Evolutionary conservation across 2,888 invertebrate species (phyloP), one percentile per base, ranked within the genome.

Genomic region (Sphecodes monilicornis): DNA sequence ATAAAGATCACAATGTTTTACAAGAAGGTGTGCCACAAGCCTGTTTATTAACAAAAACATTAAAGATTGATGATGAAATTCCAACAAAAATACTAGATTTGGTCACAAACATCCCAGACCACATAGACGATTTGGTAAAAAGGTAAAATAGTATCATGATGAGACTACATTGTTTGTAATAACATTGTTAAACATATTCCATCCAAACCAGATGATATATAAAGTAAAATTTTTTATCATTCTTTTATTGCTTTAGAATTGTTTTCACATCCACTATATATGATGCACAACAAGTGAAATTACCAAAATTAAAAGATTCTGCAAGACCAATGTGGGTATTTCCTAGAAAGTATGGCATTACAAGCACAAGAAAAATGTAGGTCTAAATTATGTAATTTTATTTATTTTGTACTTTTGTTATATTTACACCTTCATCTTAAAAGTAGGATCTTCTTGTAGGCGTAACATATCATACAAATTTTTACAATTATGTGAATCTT

Each of bases 21-120:
- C 92, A 97, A 39, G 96, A 97, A 95, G 98, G 98, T 18, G 91
- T 97, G 76, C 94, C 96, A 1, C 98, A 98, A 95, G 98, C 98
- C 0, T 97, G 97, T 95, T 95, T 97, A n/a, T 95, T 98, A 10
- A 97, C 98, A 4, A 98, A 98, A 93, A 96, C 98, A 1, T 95
- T 98, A 6, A 95, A 96, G 93, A 94, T 97, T 82, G 95, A 96
- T 87, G 95, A 96, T 66, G 96, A 95, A 81, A 95, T 98, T 75
- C 97, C 97, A 0, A 95, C 96, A 13, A 95, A 95, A 86, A 95
- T 97, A 78, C 95, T 96, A 91, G 95, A 88, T 64, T 86, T 91
- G n/a, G 70, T 90, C 22, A 87, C 89, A 41, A 84, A 96, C 78
- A 91, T 95, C 6, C 95, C 96, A 18, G 92, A 94, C 57, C 91